A percentile compares a stretch with the other conserved stretches of the same genome.
These are phyloP conservation scores for Myotis planiceps DNA, from an alignment of 2,797 vertebrate species.

Conservation along the genomic window DNA sequence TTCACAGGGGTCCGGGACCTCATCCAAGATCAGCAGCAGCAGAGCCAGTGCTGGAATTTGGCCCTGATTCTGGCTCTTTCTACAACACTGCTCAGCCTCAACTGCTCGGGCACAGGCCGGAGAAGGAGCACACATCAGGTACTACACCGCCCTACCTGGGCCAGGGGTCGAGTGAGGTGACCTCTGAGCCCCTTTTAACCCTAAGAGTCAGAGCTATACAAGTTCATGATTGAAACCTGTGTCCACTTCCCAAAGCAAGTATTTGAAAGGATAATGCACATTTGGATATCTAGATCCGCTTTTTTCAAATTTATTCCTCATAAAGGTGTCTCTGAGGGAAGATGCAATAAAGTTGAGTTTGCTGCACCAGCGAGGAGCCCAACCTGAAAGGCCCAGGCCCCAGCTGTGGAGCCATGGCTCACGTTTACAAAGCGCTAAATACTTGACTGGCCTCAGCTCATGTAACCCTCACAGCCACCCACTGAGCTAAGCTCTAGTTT, in stretches of 20 bases:
- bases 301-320: background rate
- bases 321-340: background rate
- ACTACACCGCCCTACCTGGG: background rate
- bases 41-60: background rate
- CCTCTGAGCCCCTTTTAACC: background rate
- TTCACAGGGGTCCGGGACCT: background rate
- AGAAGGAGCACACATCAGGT: rapidly evolving
- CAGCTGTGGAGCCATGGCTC: background rate
- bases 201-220: background rate
- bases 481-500: background rate
- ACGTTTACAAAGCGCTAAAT: background rate
- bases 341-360: background rate
- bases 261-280: background rate
- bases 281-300: background rate
- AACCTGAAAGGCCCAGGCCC: background rate
- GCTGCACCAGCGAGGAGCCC: background rate
- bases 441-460: background rate
- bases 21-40: background rate
- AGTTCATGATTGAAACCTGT: background rate
- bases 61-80: background rate
- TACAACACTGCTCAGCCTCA: background rate
- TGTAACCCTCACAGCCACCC: background rate
- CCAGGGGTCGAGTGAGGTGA: background rate
- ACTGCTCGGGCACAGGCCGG: rapidly evolving
- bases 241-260: background rate